Base-by-base conservation (phyloP, 2,888 invertebrate genomes). In the Prenolepis imparis region DNA sequence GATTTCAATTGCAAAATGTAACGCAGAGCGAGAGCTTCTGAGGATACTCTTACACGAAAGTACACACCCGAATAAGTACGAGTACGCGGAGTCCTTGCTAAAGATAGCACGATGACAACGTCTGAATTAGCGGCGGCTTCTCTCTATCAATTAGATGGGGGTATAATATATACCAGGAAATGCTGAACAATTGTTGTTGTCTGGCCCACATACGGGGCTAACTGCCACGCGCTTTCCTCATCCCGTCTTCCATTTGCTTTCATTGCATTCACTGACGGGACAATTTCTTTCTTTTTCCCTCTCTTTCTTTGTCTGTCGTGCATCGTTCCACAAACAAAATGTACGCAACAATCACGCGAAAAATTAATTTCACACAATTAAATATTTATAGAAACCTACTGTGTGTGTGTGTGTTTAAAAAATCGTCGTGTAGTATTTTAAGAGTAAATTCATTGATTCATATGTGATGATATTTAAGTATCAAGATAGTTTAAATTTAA, bases 161-260 rank as follows among this genome's bases (percentile, higher is more conserved):
- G 83, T 90, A 87, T 91, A 92, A 91, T 89, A 91, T 52, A 52
- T 91, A 93, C 92, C 93, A 93, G 93, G 93, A 93, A 93, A 93
- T 85, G 92, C 90, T 91, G 87, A 92, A 93, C 91, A 93, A 93
- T 93, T 93, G 93, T 93, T 92, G 88, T 89, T 90, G 93, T 93
- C 93, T 93, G 93, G 92, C 93, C 93, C 92, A 93, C 91, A 93
- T 93, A 85, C 70, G 83, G 83, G 86, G 87, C 81, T 85, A 75
- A 61, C 88, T 84, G 75, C 83, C 59, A 44, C 81, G 70, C 84
- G 55, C 87, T 78, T 70, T 88, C 84, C 80, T 82, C 84, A 82
- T 83, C 85, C 82, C 85, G 82, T 83, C 87, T 84, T 82, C 81
- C 86, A 87, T 90, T 90, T 91, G 88, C 86, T 88, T 89, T 90